Evolutionary conservation across 2,888 invertebrate genomes (phyloP).

Genomic region (Lepidonotus clava): DNA sequence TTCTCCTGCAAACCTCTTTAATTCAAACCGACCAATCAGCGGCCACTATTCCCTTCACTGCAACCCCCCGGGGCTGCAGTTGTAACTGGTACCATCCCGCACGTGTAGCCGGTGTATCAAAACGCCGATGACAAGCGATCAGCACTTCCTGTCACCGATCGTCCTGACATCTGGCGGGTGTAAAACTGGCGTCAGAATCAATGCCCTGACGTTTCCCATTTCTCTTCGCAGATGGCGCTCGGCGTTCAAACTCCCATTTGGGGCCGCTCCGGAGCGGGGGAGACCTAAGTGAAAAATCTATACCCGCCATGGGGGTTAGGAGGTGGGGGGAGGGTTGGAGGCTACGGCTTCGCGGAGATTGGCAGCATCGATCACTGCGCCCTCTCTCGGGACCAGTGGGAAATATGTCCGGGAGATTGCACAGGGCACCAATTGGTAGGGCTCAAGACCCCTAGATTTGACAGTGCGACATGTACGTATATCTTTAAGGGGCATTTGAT

Average conservation of each 20-base stretch:
- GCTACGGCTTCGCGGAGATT: conserved; percentile 3
- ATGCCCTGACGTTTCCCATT: conserved; percentile 25
- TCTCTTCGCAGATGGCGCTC: conserved; percentile 14
- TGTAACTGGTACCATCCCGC: neutral
- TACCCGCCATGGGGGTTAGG: neutral
- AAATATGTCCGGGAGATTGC: conserved; percentile 16
- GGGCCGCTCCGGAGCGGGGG: conserved; percentile 6
- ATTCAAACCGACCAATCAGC: neutral
- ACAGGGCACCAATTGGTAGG: neutral
- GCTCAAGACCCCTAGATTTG: too few species aligned
- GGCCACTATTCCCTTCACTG: neutral
- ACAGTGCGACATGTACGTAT: too few species aligned
- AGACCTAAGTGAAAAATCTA: conserved; percentile 39
- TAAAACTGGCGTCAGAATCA: conserved; percentile 32
- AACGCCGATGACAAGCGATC: conserved; percentile 24
- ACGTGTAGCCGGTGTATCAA: neutral
- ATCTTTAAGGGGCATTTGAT: too few species aligned
- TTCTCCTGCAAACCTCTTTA: neutral
- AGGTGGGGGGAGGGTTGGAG: neutral
- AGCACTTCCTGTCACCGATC: conserved; percentile 36
- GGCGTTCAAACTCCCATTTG: conserved; percentile 36
- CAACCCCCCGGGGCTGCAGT: neutral
- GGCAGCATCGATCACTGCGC: conserved; percentile 38
- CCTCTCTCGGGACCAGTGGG: conserved; percentile 15
- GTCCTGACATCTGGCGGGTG: neutral